Conservation (phyloP, 2,797 vertebrate genomes). For the Xiphorhynchus erythropygius region DNA sequence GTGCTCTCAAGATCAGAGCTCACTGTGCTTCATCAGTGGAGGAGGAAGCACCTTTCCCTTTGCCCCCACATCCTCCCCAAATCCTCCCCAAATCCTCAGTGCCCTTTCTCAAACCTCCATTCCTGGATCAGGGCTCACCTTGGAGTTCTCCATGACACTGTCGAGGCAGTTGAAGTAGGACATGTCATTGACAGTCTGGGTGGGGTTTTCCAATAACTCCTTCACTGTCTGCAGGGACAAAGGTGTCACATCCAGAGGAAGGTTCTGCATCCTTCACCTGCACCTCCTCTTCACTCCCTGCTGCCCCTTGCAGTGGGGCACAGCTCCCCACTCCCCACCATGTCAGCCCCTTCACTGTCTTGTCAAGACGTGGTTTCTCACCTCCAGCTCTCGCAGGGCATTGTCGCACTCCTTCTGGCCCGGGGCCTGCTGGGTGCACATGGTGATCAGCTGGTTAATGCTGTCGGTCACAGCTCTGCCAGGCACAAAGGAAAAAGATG, state of each 20-base stretch:
- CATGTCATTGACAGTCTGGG: slow-evolving; percentile 89
- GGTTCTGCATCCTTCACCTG: neutral
- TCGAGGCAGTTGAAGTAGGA: slow-evolving; percentile 98
- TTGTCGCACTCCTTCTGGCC: slow-evolving; percentile 98
- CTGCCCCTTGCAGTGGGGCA: rapidly evolving
- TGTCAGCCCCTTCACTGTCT: neutral
- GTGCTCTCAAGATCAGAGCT: neutral
- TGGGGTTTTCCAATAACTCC: slow-evolving; percentile 94
- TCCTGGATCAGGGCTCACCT: slow-evolving; percentile 75
- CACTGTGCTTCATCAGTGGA: neutral
- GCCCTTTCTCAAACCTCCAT: neutral
- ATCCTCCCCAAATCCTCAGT: neutral
- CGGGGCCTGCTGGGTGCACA: slow-evolving; percentile 96
- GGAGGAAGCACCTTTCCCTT: neutral
- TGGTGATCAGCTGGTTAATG: slow-evolving; percentile 98
- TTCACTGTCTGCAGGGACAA: slow-evolving; percentile 83
- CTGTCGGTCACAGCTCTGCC: slow-evolving; percentile 94
- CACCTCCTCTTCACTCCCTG: neutral
- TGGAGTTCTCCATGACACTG: slow-evolving; percentile 98
- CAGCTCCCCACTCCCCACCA: neutral
- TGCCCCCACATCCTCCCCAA: neutral
- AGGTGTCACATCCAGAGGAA: neutral
- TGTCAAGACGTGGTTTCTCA: slow-evolving; percentile 14
- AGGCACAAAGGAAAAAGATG: neutral
- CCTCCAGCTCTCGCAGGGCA: slow-evolving; percentile 92